phyloP scores from a whole-genome alignment of 1,140 invertebrate species.

The Dufourea novaeangliae region DNA sequence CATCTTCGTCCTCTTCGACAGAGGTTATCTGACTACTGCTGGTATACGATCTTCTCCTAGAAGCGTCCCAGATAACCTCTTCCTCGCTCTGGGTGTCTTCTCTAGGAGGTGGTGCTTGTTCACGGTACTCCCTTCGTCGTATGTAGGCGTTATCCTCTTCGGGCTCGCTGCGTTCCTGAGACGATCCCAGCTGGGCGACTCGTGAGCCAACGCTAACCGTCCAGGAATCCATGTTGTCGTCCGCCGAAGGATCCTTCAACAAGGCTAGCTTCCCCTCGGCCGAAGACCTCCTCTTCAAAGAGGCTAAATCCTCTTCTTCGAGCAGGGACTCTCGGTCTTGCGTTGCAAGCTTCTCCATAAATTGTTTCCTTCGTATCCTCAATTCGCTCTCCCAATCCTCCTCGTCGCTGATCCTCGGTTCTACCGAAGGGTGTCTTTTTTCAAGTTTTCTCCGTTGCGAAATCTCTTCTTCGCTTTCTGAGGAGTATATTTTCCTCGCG shows the following conservation, averaged over 20 bases:
- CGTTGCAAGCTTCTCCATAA: conserved; percentile 58
- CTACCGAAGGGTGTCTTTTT: conserved; percentile 46
- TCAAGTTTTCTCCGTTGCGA: conserved; percentile 4
- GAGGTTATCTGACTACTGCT: conserved; percentile 70
- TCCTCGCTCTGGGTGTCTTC: conserved; percentile 70
- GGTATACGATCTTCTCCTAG: conserved; percentile 53
- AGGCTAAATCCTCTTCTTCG: conserved; percentile 63
- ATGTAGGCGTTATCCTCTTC: conserved; percentile 71
- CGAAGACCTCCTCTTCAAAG: conserved; percentile 75
- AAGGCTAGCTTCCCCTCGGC: conserved; percentile 78
- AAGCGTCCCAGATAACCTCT: conserved; percentile 56
- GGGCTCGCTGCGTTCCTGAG: conserved; percentile 75
- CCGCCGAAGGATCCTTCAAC: conserved; percentile 72
- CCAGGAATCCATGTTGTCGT: conserved; percentile 77
- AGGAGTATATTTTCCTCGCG: conserved; percentile 63
- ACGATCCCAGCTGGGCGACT: conserved; percentile 70
- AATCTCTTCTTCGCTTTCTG: conserved; percentile 73
- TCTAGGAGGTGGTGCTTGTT: conserved; percentile 58
- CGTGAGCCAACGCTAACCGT: conserved; percentile 73
- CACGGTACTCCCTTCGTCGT: conserved; percentile 62
- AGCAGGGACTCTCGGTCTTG: conserved; percentile 50
- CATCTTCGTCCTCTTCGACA: conserved; percentile 68
- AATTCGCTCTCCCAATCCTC: conserved; percentile 78
- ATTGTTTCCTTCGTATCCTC: conserved; percentile 70
- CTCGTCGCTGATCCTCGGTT: conserved; percentile 73